Evolutionary conservation across 2,113 vertebrate species (phyloP), one percentile per base, ranked within the genome.

Genomic region (Mustela nigripes): DNA sequence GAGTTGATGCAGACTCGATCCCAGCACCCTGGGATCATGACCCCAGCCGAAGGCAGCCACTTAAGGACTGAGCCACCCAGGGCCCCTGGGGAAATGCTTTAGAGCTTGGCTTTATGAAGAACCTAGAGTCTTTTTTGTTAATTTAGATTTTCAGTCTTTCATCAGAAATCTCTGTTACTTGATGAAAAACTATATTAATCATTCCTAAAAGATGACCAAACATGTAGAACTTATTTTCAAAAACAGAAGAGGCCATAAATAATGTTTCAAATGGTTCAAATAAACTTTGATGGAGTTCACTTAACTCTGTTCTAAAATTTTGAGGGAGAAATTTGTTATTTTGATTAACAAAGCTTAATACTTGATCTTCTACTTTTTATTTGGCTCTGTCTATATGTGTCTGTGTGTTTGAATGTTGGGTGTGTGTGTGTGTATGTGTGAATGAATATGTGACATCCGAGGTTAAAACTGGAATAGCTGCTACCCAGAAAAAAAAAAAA

Each of bases 91-190:
- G 50, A 53, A 53, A 53, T 53, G 9, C 22, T 92, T 67, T 81
- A 56, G 62, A 69, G 19, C 89, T 86, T 45, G 50, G 9, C 45
- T 95, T 81, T 78, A 80, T 65, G 62, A 86, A 86, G 58, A 87
- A 74, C 42, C 5, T 11, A 56, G 62, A 71, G 8, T 80, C 82
- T 81, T 62, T 8, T 8, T 36, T 42, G 11, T 60, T 33, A 62
- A 62, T 65, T 92, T 92, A 85, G n/a, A 76, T 78, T 92, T 53
- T 91, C 60, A 87, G 0, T 79, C 42, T 65, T 60, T 71, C 24
- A 48, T 69, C 21, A 67, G 11, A 33, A 96, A 78, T 86, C 69
- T 85, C 67, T 69, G 33, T 42, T 89, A 95, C 48, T 67, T 91
- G 39, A n/a, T 82, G 15, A 39, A 86, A 86, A 89, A 82, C 22